Base-by-base conservation (phyloP, 2,797 vertebrate genomes). In the Poecilia picta region DNA sequence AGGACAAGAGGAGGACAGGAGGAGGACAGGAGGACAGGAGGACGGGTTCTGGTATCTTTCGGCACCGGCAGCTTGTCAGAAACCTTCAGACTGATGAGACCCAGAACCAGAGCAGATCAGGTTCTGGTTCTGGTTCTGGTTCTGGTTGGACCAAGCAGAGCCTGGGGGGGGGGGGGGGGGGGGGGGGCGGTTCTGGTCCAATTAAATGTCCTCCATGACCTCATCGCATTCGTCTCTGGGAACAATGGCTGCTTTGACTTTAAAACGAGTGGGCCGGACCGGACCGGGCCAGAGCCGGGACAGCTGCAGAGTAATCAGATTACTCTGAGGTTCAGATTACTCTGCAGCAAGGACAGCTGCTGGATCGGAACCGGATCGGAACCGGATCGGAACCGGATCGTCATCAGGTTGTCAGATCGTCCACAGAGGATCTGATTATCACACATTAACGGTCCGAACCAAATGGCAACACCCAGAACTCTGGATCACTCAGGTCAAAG, bases 211-310 rank as follows among this genome's bases (percentile, higher is more conserved):
- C 94, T 92, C 92, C 90, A 95, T 97, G 95, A 97, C 94, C 92
- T 97, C 96, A 95, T 90, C 75, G 70, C 96, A 97, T 97, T 97
- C 96, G 96, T 97, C 91, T 84, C 84, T 75, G 36, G 33, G 4
- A 84, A 98, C 97, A 98, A 98, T 95, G 93, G 88, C 77, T 70
- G 93, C 94, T 96, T 97, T 97, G 96, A 98, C 94, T 96, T 23
- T 33, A 45, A 36, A 75, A 86, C 0, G 77, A 46, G 96, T 95
- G 95, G 97, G 96, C 85, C 62, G 76, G 84, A 45, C 15, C 39
- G 95, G 97, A 96, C 85, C 70, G 75, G 97, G n/a, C n/a, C n/a
- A n/a, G n/a, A 49, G 74, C 1, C 0, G 57, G 47, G 47, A 16
- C 41, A 46, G 39, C 57, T 8, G 20, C 72, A 28, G 23, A 59